phyloP scores from a whole-genome alignment of 2,113 vertebrate species.

The Hippoglossus stenolepis region DNA sequence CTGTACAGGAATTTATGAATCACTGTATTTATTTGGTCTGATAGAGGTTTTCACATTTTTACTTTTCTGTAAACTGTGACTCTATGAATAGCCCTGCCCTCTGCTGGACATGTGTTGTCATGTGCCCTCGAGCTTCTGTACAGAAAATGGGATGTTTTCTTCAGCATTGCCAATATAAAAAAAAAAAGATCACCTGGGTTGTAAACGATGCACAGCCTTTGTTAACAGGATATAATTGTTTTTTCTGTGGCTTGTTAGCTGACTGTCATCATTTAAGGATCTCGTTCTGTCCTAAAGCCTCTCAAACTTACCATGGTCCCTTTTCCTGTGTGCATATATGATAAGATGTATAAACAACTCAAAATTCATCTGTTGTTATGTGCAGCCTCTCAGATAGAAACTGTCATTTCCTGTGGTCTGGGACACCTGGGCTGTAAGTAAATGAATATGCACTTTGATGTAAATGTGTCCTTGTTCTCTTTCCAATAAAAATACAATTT shows the following conservation, averaged over 20 bases:
- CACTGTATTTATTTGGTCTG: slow-evolving; percentile 54
- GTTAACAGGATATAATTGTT: background rate
- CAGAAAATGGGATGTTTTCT: slow-evolving; percentile 7
- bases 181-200: background rate
- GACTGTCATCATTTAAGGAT: background rate
- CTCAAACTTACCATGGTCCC: background rate
- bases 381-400: background rate
- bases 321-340: background rate
- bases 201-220: background rate
- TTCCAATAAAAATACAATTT: slow-evolving; percentile 44
- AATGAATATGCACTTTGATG: slow-evolving; percentile 36
- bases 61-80: slow-evolving; percentile 8
- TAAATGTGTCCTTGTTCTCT: slow-evolving; percentile 49
- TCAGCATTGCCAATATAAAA: background rate
- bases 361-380: background rate
- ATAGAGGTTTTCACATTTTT: slow-evolving; percentile 14
- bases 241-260: background rate
- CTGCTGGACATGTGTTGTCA: slow-evolving; percentile 12
- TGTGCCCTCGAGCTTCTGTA: slow-evolving; percentile 3
- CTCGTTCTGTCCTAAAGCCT: background rate
- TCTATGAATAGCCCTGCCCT: background rate
- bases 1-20: slow-evolving; percentile 30
- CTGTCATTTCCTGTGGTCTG: background rate
- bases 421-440: slow-evolving; percentile 32
- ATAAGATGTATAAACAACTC: background rate